Evolutionary conservation across 2,797 vertebrate genomes (phyloP).

Genomic region (Pristis pectinata): DNA sequence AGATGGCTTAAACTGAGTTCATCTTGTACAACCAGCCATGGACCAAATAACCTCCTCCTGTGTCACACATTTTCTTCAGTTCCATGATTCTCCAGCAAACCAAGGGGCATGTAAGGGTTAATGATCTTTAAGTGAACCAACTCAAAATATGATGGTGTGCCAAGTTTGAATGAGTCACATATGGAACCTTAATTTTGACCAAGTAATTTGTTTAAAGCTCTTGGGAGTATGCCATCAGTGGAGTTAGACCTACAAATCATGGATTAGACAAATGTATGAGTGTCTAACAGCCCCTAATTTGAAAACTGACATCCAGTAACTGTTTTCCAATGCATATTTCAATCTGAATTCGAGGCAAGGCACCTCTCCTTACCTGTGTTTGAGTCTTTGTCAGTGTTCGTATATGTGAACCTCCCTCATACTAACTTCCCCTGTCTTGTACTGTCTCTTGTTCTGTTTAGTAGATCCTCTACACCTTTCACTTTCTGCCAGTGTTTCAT

Average conservation of each 20-base stretch:
- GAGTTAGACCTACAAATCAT: background rate
- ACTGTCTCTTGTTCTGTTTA: background rate
- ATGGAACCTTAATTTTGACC: slow-evolving; percentile 29
- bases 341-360: background rate
- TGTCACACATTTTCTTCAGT: too few relatives aligned
- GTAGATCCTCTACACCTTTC: background rate
- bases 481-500: background rate
- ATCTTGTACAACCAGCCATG: too few relatives aligned
- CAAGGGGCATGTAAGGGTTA: background rate
- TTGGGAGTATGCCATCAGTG: slow-evolving; percentile 22
- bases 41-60: too few relatives aligned
- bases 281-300: background rate
- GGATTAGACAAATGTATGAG: slow-evolving; percentile 14
- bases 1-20: too few relatives aligned
- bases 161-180: slow-evolving; percentile 31
- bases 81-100: background rate
- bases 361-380: background rate
- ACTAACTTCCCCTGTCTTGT: background rate
- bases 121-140: slow-evolving; percentile 15
- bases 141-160: background rate
- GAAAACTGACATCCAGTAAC: background rate
- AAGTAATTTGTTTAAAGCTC: slow-evolving; percentile 26
- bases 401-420: background rate
- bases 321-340: background rate
- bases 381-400: background rate